A percentile compares a stretch with the other conserved stretches of the same genome.
Evolutionary conservation across 2,113 vertebrate genomes (phyloP).

Genomic region (Dinomys branickii): DNA sequence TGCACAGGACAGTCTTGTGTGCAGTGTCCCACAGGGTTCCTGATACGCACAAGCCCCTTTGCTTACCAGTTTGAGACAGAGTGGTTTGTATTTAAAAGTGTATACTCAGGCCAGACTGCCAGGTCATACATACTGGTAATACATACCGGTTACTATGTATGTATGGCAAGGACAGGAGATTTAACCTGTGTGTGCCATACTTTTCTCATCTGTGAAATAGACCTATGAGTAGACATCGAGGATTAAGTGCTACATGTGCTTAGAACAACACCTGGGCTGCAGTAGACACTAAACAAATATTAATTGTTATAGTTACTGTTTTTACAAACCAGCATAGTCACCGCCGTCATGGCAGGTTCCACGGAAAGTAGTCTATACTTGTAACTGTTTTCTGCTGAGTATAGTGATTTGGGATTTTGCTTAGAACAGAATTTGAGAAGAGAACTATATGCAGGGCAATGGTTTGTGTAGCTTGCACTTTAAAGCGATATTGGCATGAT

Average conservation of each 20-base stretch:
- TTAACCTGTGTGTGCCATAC: not conserved
- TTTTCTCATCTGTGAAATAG: not conserved
- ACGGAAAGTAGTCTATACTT: not conserved
- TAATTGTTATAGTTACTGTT: not conserved
- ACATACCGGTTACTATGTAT: not conserved
- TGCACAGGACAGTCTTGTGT: not conserved
- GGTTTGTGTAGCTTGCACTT: not conserved
- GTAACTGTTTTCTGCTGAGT: not conserved
- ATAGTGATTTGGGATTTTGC: not conserved
- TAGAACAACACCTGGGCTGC: not conserved
- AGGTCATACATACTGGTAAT: too few relatives aligned
- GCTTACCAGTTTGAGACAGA: not conserved
- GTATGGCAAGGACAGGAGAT: not conserved
- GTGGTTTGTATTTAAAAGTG: not conserved
- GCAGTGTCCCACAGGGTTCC: not conserved
- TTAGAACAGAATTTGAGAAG: conserved; percentile 33
- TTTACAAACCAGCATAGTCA: conserved; percentile 4
- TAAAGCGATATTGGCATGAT: not conserved
- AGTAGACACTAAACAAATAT: not conserved
- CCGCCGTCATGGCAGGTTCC: not conserved
- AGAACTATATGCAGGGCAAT: not conserved
- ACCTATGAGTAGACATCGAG: not conserved
- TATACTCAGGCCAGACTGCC: not conserved
- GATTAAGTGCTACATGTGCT: not conserved
- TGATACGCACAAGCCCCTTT: not conserved